phyloP scores from a whole-genome alignment of 2,113 vertebrate species.

The Pteruthius melanotis region DNA sequence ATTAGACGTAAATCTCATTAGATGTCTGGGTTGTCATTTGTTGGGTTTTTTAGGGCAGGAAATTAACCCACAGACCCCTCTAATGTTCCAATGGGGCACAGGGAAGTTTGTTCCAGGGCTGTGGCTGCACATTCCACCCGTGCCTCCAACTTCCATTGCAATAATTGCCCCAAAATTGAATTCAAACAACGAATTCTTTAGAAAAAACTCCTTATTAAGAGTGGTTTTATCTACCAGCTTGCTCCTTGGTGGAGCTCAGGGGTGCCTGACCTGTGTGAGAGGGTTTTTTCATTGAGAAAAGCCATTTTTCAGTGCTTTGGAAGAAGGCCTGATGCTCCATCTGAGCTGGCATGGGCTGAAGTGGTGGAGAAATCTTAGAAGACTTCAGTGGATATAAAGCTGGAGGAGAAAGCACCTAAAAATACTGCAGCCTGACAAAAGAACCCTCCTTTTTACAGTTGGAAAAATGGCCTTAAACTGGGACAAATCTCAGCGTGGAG shows the following conservation, averaged over 20 bases:
- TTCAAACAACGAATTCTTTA: not conserved
- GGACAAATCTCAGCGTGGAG: slow-evolving; percentile 58
- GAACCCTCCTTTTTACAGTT: not conserved
- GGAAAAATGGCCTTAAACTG: slow-evolving; percentile 27
- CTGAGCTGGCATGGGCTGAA: not conserved
- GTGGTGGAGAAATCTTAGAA: not conserved
- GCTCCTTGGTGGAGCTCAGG: not conserved
- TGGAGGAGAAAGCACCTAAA: slow-evolving; percentile 13
- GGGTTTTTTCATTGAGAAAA: not conserved
- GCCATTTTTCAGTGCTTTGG: not conserved
- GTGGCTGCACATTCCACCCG: not conserved
- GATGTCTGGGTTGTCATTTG: not conserved
- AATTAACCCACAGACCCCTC: not conserved
- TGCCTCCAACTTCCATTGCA: not conserved
- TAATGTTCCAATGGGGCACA: not conserved
- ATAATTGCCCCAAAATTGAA: not conserved
- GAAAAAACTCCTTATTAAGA: not conserved
- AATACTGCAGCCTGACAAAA: slow-evolving; percentile 35
- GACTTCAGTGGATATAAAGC: not conserved
- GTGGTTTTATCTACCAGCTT: not conserved
- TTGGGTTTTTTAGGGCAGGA: not conserved
- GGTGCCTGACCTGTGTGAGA: not conserved
- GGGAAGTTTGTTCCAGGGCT: accelerated
- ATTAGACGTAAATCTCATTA: not conserved
- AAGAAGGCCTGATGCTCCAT: not conserved